These are phyloP conservation scores for Cheilosia vulpina DNA, from an alignment of 2,888 invertebrate genomes.

Conservation along the genomic window DNA sequence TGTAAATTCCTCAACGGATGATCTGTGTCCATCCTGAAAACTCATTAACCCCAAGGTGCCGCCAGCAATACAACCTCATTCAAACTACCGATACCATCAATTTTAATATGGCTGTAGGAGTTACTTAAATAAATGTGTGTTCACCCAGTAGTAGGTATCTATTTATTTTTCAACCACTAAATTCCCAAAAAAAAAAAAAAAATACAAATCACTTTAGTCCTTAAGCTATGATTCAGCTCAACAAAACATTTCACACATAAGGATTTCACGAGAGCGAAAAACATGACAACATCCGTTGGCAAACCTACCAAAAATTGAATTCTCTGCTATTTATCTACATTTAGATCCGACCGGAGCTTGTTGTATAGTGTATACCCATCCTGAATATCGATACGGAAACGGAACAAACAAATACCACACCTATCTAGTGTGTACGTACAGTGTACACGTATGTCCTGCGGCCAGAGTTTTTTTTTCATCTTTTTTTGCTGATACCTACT, in stretches of 20 bases:
- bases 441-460: constrained; percentile 3
- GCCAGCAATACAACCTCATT: too few species aligned
- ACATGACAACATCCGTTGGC: constrained; percentile 29
- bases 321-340: constrained; percentile 39
- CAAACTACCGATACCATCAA: too few species aligned
- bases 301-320: constrained; percentile 51
- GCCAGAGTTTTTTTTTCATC: neutral
- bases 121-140: too few species aligned
- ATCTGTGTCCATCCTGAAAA: too few species aligned
- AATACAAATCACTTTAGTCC: constrained; percentile 2
- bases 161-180: neutral
- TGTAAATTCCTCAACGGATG: too few species aligned
- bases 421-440: neutral
- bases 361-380: neutral
- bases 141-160: too few species aligned
- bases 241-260: constrained; percentile 2
- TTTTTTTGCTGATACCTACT: neutral
- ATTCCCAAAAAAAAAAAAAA: neutral
- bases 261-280: neutral
- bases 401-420: constrained; percentile 24
- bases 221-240: neutral
- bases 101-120: too few species aligned
- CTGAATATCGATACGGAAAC: constrained; percentile 3
- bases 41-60: too few species aligned
- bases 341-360: constrained; percentile 9